Evolutionary conservation across 2,797 vertebrate species (phyloP).

Genomic region (Coranthus polyacanthus): DNA sequence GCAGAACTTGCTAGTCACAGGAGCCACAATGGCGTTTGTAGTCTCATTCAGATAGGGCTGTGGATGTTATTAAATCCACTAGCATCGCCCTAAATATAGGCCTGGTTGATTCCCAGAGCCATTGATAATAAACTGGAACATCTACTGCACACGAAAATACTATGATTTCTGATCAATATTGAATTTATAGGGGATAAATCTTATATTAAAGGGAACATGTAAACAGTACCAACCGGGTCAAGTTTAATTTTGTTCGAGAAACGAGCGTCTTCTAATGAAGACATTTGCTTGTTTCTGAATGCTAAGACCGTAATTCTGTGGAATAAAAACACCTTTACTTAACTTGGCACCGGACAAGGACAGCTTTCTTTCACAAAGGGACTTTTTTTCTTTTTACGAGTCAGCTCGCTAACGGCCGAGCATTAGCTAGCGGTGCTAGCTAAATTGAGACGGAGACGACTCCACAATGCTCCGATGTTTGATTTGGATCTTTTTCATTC

Average conservation of each 20-base stretch:
- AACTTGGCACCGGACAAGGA: constrained; percentile 85
- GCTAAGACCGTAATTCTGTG: constrained; percentile 80
- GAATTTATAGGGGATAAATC: constrained; percentile 85
- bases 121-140: constrained; percentile 91
- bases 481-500: constrained; percentile 67
- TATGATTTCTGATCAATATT: constrained; percentile 87
- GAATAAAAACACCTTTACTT: constrained; percentile 82
- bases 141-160: constrained; percentile 89
- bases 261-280: constrained; percentile 83
- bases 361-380: constrained; percentile 83
- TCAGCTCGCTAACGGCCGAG: constrained; percentile 80
- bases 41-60: constrained; percentile 85
- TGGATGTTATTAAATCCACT: constrained; percentile 89
- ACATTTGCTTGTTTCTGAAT: constrained; percentile 81
- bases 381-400: constrained; percentile 81
- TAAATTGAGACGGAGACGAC: constrained; percentile 79
- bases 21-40: constrained; percentile 89
- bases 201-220: constrained; percentile 89
- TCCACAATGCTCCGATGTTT: constrained; percentile 74
- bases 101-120: constrained; percentile 88
- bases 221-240: constrained; percentile 89
- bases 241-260: constrained; percentile 89
- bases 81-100: constrained; percentile 90
- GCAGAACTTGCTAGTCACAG: constrained; percentile 79
- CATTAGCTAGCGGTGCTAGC: constrained; percentile 83